Evolutionary conservation across 1,140 invertebrate species (phyloP).

Genomic region (Drosophila chauvacae): DNA sequence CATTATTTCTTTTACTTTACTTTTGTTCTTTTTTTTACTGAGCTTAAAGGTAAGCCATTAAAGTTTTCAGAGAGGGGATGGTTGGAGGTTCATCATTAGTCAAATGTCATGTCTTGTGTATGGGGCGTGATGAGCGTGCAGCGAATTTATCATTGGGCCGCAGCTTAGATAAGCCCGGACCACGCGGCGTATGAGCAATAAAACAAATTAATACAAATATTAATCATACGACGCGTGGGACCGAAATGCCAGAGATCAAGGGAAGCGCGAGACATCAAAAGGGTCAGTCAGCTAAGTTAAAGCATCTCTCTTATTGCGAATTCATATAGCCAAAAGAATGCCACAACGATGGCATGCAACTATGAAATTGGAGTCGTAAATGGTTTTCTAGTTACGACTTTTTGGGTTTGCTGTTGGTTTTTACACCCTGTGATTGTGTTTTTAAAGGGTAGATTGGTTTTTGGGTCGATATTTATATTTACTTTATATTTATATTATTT

Average conservation of each 20-base stretch:
- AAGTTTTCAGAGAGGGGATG: conserved; percentile 7
- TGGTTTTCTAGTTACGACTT: conserved; percentile 22
- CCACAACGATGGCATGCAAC: conserved; percentile 6
- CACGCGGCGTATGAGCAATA: conserved; percentile 55
- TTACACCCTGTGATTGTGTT: not conserved
- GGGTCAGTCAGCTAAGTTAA: conserved; percentile 9
- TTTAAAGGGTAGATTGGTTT: not conserved
- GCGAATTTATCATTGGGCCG: conserved; percentile 56
- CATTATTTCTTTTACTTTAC: conserved; percentile 1
- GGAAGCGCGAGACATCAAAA: conserved; percentile 22
- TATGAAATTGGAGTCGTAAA: conserved; percentile 46
- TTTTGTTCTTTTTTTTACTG: conserved; percentile 8
- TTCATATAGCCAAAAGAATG: conserved; percentile 3
- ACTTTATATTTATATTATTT: too few species aligned
- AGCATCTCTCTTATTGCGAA: conserved; percentile 20
- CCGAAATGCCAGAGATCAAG: conserved; percentile 31
- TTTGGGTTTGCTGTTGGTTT: conserved; percentile 3
- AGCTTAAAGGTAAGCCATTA: conserved; percentile 37
- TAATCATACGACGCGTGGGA: conserved; percentile 62
- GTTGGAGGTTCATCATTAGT: conserved; percentile 44
- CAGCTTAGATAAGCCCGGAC: conserved; percentile 34
- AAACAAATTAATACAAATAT: conserved; percentile 67
- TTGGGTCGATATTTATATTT: too few species aligned
- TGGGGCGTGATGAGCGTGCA: conserved; percentile 43
- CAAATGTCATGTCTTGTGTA: conserved; percentile 48